Evolutionary conservation across 2,888 invertebrate genomes (phyloP).

Genomic region (Athalia rosae): DNA sequence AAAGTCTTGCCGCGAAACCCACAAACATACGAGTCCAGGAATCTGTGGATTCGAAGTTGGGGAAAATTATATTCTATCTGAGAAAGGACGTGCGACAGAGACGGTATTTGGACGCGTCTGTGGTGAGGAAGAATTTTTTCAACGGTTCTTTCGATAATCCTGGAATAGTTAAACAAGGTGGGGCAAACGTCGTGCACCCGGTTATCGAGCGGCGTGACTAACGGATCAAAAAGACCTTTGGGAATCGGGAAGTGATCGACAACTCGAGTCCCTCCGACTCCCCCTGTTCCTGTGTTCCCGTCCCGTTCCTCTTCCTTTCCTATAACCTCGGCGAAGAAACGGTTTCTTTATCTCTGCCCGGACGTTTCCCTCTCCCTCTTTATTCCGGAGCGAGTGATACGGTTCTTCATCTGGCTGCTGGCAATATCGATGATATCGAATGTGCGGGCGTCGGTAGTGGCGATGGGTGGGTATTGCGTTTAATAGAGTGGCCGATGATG

Average conservation of each 20-base stretch:
- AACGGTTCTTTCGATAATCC: slow-evolving; percentile 56
- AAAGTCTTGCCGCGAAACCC: too few species aligned
- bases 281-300: slow-evolving; percentile 45
- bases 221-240: slow-evolving; percentile 65
- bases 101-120: neutral
- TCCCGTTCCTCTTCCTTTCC: slow-evolving; percentile 13
- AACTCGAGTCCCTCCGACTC: slow-evolving; percentile 60
- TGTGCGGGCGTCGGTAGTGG: slow-evolving; percentile 44
- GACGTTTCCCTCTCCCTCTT: neutral
- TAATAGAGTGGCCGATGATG: slow-evolving; percentile 68
- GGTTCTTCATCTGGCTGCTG: slow-evolving; percentile 45
- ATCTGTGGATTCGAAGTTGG: too few species aligned
- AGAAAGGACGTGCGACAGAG: too few species aligned
- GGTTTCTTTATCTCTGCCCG: neutral
- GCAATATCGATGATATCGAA: slow-evolving; percentile 60
- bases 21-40: too few species aligned
- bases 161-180: slow-evolving; percentile 57
- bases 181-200: slow-evolving; percentile 11
- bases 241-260: slow-evolving; percentile 54
- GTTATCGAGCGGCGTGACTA: slow-evolving; percentile 60
- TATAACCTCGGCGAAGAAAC: neutral
- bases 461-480: slow-evolving; percentile 51
- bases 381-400: neutral
- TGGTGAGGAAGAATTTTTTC: too few species aligned
- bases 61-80: too few species aligned